Conservation (phyloP, 2,113 vertebrate genomes). For the Alligator mississippiensis region DNA sequence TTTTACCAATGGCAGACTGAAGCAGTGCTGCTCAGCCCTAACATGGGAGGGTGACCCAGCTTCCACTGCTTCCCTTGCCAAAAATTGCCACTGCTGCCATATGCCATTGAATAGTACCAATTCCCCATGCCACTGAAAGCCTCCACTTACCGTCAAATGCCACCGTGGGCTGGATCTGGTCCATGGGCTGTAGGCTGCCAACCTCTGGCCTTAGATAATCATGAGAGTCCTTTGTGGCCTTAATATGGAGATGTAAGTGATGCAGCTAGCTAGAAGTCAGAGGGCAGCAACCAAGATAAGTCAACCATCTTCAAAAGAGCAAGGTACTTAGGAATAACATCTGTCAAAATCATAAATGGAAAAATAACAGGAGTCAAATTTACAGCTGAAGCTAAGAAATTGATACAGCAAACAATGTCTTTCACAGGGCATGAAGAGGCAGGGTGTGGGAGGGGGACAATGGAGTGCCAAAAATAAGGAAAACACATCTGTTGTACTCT, state of each 20-base stretch:
- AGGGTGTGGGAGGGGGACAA: not conserved
- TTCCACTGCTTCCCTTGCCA: too few relatives aligned
- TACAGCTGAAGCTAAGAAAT: not conserved
- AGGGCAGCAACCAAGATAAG: constrained; percentile 17
- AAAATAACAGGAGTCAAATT: constrained; percentile 6
- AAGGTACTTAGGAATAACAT: not conserved
- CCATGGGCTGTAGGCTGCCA: too few relatives aligned
- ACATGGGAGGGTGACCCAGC: too few relatives aligned
- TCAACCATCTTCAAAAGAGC: not conserved
- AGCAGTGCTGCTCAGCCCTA: too few relatives aligned
- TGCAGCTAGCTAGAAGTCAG: not conserved
- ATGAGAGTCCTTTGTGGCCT: not conserved
- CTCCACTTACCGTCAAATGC: too few relatives aligned
- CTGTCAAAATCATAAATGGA: not conserved
- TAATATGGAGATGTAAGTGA: not conserved
- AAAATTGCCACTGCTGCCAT: too few relatives aligned
- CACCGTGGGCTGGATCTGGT: too few relatives aligned
- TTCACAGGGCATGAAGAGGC: not conserved
- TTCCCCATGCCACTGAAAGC: too few relatives aligned
- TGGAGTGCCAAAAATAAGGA: not conserved
- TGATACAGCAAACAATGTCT: constrained; percentile 5
- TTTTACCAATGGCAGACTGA: too few relatives aligned
- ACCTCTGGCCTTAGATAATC: not conserved
- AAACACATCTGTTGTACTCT: constrained; percentile 17
- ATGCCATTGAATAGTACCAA: too few relatives aligned